Base-by-base conservation (phyloP, 2,888 invertebrate species). In the Rugalucina vietnamica region DNA sequence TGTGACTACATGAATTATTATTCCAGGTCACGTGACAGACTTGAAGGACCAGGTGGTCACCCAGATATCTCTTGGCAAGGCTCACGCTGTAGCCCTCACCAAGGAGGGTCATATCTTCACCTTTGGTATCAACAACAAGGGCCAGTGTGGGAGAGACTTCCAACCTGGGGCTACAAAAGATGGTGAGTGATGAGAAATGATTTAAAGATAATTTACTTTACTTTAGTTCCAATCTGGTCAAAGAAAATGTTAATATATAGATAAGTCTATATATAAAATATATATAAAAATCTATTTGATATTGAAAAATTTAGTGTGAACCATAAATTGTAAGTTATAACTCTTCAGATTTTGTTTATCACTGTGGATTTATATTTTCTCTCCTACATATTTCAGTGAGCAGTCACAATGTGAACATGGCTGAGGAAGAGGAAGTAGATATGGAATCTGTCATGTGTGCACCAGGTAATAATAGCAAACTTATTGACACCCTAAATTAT, bases 91-190 rank as follows among this genome's bases (percentile, higher is more conserved):
- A 0, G 97, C 97, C 0, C 95, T 99, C 18, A 98, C 97, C 21
- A 97, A 96, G 90, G 97, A 97, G 93, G 99, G 99, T 0, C 97
- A 97, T 90, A 97, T 99, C 2, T 99, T 97, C 94, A 98, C 99
- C 0, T 99, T 99, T 95, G 99, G 99, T 5, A 97, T 99, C 85
- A 99, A 99, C 95, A 99, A 99, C 94, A 98, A 99, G 94, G 98
- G 98, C 0, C 99, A 99, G 94, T 99, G 99, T 95, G 99, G 99
- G 4, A 96, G 98, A 87, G 98, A 98, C 72, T 93, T 91, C 83
- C 89, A 88, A 10, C 88, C 93, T 12, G 92, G 91, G 4, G 92
- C 95, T 24, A 91, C 94, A 43, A 96, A 95, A 93, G 96, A 96
- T 93, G 95, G 95, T 95, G 88, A 85, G 83, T 75, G 1, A 3